phyloP scores from a whole-genome alignment of 1,140 invertebrate species.

The Drosophila ambigua region DNA sequence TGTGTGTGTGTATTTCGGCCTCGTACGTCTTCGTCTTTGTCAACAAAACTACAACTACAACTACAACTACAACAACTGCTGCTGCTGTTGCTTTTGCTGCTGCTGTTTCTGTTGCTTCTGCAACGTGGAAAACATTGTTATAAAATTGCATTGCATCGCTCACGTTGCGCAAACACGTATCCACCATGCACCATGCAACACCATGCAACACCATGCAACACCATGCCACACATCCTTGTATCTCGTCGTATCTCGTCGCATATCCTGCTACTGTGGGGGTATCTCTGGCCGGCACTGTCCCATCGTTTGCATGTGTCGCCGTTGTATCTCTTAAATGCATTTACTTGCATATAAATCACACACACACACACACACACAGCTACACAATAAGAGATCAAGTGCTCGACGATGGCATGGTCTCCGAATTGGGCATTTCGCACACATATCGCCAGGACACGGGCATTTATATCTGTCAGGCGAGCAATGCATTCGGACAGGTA shows the following conservation, averaged over 20 bases:
- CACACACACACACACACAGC: conserved; percentile 76
- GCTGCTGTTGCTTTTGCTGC: background rate
- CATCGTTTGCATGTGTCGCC: conserved; percentile 45
- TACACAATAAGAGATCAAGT: conserved; percentile 90
- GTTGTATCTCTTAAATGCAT: conserved; percentile 76
- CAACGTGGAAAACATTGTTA: conserved; percentile 81
- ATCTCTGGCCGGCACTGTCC: conserved; percentile 25
- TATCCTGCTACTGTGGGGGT: background rate
- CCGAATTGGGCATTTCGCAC: conserved; percentile 91
- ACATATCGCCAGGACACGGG: conserved; percentile 95
- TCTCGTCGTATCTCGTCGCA: conserved; percentile 23
- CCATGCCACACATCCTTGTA: conserved; percentile 26
- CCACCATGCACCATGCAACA: conserved; percentile 16
- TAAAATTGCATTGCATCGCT: conserved; percentile 81
- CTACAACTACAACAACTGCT: conserved; percentile 38
- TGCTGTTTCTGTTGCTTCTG: conserved; percentile 15
- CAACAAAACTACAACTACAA: conserved; percentile 73
- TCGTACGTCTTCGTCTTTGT: conserved; percentile 81
- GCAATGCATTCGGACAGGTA: conserved; percentile 93
- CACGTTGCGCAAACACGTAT: conserved; percentile 79
- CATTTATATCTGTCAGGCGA: conserved; percentile 93
- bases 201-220: too few species aligned
- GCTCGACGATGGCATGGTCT: conserved; percentile 92
- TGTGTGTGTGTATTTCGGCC: conserved; percentile 50
- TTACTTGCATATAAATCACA: conserved; percentile 81